Conservation (phyloP, 2,888 invertebrate species). For the Hemicrepidius hirtus region DNA sequence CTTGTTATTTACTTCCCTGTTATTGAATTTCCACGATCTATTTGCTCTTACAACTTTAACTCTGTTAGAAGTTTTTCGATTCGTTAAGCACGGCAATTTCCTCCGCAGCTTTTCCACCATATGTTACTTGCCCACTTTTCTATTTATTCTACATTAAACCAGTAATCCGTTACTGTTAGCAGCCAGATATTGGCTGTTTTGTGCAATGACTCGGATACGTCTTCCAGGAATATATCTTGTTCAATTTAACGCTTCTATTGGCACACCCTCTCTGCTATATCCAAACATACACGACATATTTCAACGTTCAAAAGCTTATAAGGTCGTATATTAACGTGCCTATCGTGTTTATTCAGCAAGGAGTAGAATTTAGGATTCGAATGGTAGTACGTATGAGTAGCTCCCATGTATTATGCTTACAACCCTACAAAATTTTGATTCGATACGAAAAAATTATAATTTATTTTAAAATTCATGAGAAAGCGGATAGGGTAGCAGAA, state of each 20-base stretch:
- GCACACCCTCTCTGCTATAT: neutral
- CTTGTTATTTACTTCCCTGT: conserved; percentile 27
- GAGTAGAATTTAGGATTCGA: neutral
- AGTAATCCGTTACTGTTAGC: neutral
- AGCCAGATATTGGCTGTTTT: neutral
- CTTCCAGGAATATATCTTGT: conserved; percentile 6
- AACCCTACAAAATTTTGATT: neutral
- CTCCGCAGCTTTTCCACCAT: conserved; percentile 8
- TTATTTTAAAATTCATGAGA: no score
- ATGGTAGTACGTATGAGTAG: no score
- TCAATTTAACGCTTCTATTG: conserved; percentile 17
- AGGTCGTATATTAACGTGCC: conserved; percentile 25
- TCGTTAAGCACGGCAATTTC: conserved; percentile 27
- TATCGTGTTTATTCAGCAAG: conserved; percentile 21
- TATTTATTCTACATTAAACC: conserved; percentile 8
- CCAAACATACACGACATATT: conserved; percentile 4
- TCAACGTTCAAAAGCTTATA: conserved; percentile 2
- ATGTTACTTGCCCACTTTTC: conserved; percentile 7
- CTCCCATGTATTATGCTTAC: neutral
- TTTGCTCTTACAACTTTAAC: conserved; percentile 27
- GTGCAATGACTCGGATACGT: neutral
- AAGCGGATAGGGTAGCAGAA: no score
- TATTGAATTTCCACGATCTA: conserved; percentile 31
- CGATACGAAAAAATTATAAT: no score
- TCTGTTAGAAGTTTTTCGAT: conserved; percentile 26